Conservation (phyloP, 2,797 vertebrate genomes). For the Paramormyrops hopkinsi region DNA sequence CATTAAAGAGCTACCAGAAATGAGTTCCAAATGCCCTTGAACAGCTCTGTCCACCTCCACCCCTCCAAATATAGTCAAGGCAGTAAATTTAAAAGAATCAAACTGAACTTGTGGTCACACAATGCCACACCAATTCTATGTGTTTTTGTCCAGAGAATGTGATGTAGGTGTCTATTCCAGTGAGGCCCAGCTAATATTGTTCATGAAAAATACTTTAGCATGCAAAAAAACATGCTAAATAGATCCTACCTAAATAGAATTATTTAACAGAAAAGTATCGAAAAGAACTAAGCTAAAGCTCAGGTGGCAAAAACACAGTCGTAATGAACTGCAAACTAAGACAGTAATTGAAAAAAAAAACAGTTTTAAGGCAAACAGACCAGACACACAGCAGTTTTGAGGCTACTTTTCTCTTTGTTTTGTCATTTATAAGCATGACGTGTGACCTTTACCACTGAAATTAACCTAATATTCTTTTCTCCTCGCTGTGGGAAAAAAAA, state of each 20-base stretch:
- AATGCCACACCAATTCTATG: background rate
- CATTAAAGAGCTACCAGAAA: conserved; percentile 58
- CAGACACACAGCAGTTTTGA: background rate
- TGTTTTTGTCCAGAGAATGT: background rate
- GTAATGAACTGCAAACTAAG: background rate
- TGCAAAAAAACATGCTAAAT: background rate
- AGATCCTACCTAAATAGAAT: background rate
- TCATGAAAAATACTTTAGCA: background rate
- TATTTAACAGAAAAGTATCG: background rate
- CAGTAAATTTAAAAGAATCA: conserved; percentile 14
- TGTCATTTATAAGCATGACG: background rate
- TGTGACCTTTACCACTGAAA: background rate
- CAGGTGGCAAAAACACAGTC: background rate
- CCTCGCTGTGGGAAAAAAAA: background rate
- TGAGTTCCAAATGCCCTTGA: conserved; percentile 71
- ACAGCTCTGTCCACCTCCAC: conserved; percentile 31
- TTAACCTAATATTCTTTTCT: background rate
- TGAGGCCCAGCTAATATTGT: background rate
- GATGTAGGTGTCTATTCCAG: background rate
- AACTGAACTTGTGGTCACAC: background rate
- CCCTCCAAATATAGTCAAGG: conserved; percentile 28
- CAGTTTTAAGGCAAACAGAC: background rate
- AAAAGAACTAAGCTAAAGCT: background rate
- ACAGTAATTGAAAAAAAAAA: background rate
- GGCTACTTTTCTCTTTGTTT: background rate